Conservation (phyloP, 2,113 vertebrate genomes). For the Paramormyrops kingsleyae region DNA sequence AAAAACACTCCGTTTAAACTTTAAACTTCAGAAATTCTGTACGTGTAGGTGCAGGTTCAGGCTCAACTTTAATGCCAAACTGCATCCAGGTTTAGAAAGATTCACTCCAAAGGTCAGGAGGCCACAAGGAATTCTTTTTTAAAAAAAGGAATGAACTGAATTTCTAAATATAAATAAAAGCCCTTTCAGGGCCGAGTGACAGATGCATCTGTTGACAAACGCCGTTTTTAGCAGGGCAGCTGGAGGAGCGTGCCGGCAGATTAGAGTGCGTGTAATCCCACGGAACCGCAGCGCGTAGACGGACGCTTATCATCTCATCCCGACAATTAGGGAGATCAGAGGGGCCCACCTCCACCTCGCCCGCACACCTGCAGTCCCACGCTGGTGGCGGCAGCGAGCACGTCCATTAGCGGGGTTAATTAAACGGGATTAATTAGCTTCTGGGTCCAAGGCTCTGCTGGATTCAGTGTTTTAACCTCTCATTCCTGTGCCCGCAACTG, state of each 20-base stretch:
- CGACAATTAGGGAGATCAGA: constrained; percentile 5
- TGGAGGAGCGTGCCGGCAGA: background rate
- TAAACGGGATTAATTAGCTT: constrained; percentile 2
- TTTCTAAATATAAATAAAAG: background rate
- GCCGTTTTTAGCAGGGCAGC: background rate
- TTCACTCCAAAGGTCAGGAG: background rate
- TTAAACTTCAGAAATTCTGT: background rate
- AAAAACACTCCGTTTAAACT: background rate
- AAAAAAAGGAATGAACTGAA: background rate
- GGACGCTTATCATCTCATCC: background rate
- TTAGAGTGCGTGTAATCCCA: background rate
- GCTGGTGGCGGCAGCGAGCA: background rate
- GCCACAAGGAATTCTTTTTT: background rate
- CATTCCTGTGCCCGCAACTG: too few species aligned
- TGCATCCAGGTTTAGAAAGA: background rate
- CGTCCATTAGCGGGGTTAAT: background rate
- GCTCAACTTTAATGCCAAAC: background rate
- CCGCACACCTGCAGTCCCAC: background rate
- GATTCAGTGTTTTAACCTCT: background rate
- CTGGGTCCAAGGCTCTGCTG: background rate
- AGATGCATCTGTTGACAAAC: background rate
- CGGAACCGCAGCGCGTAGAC: too few species aligned
- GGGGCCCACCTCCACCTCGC: background rate
- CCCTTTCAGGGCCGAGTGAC: background rate
- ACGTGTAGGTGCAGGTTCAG: background rate